Conservation (phyloP, 2,888 invertebrate species). For the Cerceris rybyensis region DNA sequence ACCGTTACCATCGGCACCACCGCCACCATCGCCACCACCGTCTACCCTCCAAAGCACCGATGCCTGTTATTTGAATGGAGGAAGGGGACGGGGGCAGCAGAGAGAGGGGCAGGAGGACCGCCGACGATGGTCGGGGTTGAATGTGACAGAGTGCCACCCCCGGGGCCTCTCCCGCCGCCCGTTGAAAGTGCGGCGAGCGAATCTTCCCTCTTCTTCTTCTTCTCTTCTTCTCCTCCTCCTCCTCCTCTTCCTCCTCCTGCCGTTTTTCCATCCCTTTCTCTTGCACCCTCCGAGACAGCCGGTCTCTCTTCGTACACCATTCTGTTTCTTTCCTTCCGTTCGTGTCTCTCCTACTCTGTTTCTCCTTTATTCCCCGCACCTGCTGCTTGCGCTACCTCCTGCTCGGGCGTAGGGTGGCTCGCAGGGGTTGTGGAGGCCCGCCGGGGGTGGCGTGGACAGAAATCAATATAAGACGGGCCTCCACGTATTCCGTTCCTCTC, state of each 20-base stretch:
- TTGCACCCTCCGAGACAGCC: constrained; percentile 33
- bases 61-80: constrained; percentile 80
- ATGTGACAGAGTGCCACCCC: constrained; percentile 81
- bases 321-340: constrained; percentile 18
- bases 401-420: constrained; percentile 60
- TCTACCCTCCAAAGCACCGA: constrained; percentile 69
- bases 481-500: constrained; percentile 69
- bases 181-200: constrained; percentile 80
- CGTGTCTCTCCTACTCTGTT: constrained; percentile 25
- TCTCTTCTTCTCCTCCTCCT: constrained; percentile 23
- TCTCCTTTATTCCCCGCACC: constrained; percentile 64
- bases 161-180: constrained; percentile 72
- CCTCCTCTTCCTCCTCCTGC: constrained; percentile 44
- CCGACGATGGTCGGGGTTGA: constrained; percentile 76
- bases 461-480: constrained; percentile 82
- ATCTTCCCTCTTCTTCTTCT: constrained; percentile 57
- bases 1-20: constrained; percentile 58
- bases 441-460: constrained; percentile 80
- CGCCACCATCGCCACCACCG: constrained; percentile 52
- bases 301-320: constrained; percentile 14
- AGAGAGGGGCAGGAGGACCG: constrained; percentile 48
- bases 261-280: constrained; percentile 21
- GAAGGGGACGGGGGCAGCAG: constrained; percentile 49
- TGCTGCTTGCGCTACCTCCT: constrained; percentile 61
- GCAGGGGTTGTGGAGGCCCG: constrained; percentile 67